phyloP scores from a whole-genome alignment of 2,113 vertebrate genomes.

The Nothobranchius kuhntae region DNA sequence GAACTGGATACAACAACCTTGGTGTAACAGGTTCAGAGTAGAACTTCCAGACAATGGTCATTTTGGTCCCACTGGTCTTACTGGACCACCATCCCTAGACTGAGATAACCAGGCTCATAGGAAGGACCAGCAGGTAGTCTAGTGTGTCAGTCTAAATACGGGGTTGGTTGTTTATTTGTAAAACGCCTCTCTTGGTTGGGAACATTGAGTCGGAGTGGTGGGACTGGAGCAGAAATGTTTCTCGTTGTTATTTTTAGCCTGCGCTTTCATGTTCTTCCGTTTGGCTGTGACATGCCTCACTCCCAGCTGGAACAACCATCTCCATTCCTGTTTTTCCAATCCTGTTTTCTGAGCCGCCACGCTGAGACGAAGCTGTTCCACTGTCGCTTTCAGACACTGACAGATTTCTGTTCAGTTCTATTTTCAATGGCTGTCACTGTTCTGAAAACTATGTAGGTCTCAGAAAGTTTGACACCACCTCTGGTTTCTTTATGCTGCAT shows the following conservation, averaged over 20 bases:
- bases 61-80: constrained; percentile 2
- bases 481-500: not conserved
- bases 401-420: not conserved
- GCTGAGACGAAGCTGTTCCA: not conserved
- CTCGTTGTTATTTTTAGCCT: not conserved
- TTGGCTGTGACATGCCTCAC: not conserved
- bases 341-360: not conserved
- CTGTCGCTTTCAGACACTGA: not conserved
- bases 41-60: constrained; percentile 35
- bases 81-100: constrained; percentile 39
- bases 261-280: not conserved
- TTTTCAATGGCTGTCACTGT: not conserved
- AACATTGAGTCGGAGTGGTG: too few species aligned
- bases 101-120: constrained; percentile 49
- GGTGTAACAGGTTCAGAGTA: constrained; percentile 42
- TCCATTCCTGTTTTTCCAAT: not conserved
- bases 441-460: not conserved
- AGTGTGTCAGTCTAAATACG: too few species aligned
- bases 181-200: too few species aligned
- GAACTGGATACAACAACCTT: constrained; percentile 44
- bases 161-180: too few species aligned
- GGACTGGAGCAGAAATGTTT: too few species aligned
- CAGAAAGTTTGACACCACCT: not conserved
- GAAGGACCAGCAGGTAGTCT: constrained; percentile 28
- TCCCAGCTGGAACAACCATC: not conserved